phyloP scores from a whole-genome alignment of 2,797 vertebrate genomes.

The Gephyroberyx darwinii region DNA sequence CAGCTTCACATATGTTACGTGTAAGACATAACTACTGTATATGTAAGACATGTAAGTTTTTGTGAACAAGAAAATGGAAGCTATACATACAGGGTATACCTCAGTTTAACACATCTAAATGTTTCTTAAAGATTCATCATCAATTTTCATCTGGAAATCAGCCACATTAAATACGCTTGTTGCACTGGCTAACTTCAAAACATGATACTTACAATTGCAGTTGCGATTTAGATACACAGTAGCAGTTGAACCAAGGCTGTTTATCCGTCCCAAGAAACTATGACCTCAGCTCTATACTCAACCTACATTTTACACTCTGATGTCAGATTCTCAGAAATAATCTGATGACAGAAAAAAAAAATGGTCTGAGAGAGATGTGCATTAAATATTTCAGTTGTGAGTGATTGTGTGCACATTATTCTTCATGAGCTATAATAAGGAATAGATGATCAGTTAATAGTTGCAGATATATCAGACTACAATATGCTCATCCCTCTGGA shows the following conservation, averaged over 20 bases:
- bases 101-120: neutral
- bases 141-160: neutral
- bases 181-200: neutral
- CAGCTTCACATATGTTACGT: neutral
- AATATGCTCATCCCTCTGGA: too few relatives aligned
- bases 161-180: neutral
- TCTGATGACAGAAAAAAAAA: too few relatives aligned
- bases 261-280: neutral
- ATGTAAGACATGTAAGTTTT: neutral
- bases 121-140: neutral
- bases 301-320: too few relatives aligned
- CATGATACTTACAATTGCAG: neutral
- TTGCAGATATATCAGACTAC: too few relatives aligned
- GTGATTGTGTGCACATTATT: too few relatives aligned
- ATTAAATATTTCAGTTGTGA: too few relatives aligned
- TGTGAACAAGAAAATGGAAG: slow-evolving; percentile 14
- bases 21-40: neutral
- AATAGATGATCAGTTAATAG: too few relatives aligned
- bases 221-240: neutral
- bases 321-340: too few relatives aligned
- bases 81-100: neutral
- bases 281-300: too few relatives aligned
- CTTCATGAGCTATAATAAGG: too few relatives aligned
- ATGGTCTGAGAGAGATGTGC: too few relatives aligned
- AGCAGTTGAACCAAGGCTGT: neutral